These are phyloP conservation scores for Ennomos fuscantarius DNA, from an alignment of 2,888 invertebrate species.

Conservation along the genomic window DNA sequence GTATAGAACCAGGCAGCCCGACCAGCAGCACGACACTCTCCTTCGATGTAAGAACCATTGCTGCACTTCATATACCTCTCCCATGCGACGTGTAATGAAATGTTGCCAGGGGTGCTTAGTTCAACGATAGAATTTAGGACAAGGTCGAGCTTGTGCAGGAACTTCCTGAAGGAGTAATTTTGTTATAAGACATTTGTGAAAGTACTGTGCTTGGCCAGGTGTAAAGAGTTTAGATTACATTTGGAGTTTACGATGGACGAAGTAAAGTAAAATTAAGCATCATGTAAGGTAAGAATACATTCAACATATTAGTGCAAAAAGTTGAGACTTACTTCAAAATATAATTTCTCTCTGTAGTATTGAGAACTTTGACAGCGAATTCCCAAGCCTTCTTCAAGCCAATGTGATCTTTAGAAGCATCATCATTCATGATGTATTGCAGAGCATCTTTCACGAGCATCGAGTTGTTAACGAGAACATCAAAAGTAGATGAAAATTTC, in stretches of 20 bases:
- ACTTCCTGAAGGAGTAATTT: constrained; percentile 51
- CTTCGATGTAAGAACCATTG: constrained; percentile 32
- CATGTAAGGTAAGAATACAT: too few relatives aligned
- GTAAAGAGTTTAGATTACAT: too few relatives aligned
- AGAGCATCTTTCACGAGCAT: constrained; percentile 50
- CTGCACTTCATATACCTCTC: constrained; percentile 57
- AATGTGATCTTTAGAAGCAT: constrained; percentile 36
- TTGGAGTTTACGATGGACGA: too few relatives aligned
- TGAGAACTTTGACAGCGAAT: constrained; percentile 54
- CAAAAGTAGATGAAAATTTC: constrained; percentile 66
- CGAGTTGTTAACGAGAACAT: constrained; percentile 60
- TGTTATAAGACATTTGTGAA: too few relatives aligned
- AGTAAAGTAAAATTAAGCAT: too few relatives aligned
- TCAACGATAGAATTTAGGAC: constrained; percentile 59
- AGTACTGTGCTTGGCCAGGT: too few relatives aligned
- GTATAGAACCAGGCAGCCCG: constrained; percentile 61
- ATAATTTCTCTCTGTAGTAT: constrained; percentile 49
- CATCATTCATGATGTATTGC: constrained; percentile 47
- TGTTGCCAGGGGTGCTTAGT: constrained; percentile 38
- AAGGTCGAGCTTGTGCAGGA: constrained; percentile 66
- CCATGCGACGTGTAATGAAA: constrained; percentile 61
- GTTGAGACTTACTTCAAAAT: constrained; percentile 57
- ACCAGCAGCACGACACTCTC: constrained; percentile 52
- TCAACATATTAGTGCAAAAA: too few relatives aligned
- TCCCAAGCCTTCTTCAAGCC: constrained; percentile 57